phyloP scores from a whole-genome alignment of 1,140 invertebrate genomes.

The Hylaeus volcanicus region DNA sequence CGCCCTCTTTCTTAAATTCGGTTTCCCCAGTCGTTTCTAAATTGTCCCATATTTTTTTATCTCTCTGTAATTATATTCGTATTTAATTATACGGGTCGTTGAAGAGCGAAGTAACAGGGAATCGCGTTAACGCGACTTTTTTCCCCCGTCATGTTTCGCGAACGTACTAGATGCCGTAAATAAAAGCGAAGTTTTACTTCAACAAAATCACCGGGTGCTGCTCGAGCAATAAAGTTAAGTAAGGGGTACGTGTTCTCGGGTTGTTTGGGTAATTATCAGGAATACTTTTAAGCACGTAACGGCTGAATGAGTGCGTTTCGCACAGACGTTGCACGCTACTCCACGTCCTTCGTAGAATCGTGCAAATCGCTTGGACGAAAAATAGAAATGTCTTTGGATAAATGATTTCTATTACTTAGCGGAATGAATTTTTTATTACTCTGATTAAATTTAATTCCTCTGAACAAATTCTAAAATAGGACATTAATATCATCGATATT shows the following conservation, averaged over 20 bases:
- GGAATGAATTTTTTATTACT: no score
- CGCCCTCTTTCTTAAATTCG: conserved; percentile 8
- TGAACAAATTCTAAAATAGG: no score
- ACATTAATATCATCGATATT: no score
- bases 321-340: conserved; percentile 23
- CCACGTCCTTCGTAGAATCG: neutral
- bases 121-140: neutral
- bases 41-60: conserved; percentile 18
- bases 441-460: no score
- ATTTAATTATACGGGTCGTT: neutral
- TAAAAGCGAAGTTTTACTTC: neutral
- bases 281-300: conserved; percentile 36
- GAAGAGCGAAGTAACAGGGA: no score
- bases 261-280: conserved; percentile 4
- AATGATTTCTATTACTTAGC: no score
- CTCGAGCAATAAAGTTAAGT: neutral
- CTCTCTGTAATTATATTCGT: conserved; percentile 1
- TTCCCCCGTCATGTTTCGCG: neutral
- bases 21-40: conserved; percentile 2
- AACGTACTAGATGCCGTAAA: neutral
- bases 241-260: neutral
- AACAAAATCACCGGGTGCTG: neutral
- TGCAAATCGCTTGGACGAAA: no score
- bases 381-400: no score
- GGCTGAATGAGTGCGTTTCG: conserved; percentile 35